Base-by-base conservation (phyloP, 1,140 invertebrate genomes). In the Musca domestica region DNA sequence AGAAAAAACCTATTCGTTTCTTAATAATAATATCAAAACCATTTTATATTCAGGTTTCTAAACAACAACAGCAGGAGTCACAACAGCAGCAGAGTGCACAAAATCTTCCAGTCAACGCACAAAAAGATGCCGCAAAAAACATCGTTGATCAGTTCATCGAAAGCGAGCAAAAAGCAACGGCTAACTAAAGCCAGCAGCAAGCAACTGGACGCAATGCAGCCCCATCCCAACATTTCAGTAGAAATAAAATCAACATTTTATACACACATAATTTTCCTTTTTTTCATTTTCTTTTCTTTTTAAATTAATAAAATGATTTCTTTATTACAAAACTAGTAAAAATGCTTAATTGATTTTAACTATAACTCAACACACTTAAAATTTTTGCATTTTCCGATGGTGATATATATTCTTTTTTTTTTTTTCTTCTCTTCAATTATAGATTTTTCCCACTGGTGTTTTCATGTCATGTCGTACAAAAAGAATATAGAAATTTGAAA, bases 241-340 rank as follows among this genome's bases (percentile, higher is more conserved):
- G 17, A 54, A 51, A 51, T 51, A 51, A 51, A 51, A 19, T 10
- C 20, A 20, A 12, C 22, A 41, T 41, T 41, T 41, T 41, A 34
- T 25, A 23, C 47, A 64, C 47, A 64, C 19, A 64, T 48, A 34
- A 64, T 20, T 64, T 41, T 64, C 30, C 30, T 30, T 61, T 64
- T 48, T 25, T 65, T 65, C 22, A 22, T 51, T 51, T 49, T 64
- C 20, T 15, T 49, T 51, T 25, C 14, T 49, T 17, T 27, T 65
- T 51, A 65, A 65, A 41, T 41, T 65, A 65, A 65, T 65, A 65
- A 65, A 65, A 65, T 65, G 56, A 49, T 65, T 49, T 65, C 25
- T 65, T 65, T 66, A 51, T 22, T 67, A 69, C 51, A 78, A 78
- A 78, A 78, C 76, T 78, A 78, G 74, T 78, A 72, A 78, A 78